These are phyloP conservation scores for Apamea crenata DNA, from an alignment of 2,888 invertebrate genomes.

Conservation along the genomic window DNA sequence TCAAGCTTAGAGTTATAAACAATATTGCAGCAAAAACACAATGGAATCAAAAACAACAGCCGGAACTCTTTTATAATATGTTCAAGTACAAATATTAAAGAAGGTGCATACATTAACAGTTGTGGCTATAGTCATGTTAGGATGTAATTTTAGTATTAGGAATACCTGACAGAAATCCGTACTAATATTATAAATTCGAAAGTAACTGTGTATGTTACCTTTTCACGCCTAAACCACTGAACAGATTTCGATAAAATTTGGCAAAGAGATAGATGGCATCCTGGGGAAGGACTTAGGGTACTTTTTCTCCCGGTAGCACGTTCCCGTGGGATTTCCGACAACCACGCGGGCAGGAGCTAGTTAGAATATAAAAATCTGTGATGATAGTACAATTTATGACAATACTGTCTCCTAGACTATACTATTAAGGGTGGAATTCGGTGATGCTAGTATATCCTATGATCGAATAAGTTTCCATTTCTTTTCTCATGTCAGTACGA, in stretches of 20 bases:
- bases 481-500: not conserved
- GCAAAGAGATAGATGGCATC: no score
- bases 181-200: no score
- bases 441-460: no score
- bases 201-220: no score
- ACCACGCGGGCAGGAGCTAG: no score
- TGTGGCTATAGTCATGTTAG: not conserved
- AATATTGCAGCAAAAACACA: conserved; percentile 39
- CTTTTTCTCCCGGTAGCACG: no score
- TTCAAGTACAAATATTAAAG: not conserved
- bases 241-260: no score
- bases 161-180: not conserved
- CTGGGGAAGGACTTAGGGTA: no score
- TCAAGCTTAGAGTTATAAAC: conserved; percentile 15
- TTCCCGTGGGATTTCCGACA: no score
- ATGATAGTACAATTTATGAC: not conserved
- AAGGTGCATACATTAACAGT: not conserved
- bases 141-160: not conserved
- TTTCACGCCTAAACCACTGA: no score
- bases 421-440: not conserved
- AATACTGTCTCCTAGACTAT: not conserved
- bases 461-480: not conserved
- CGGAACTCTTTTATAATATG: conserved; percentile 17
- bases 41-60: conserved; percentile 32
- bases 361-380: not conserved